A percentile compares a stretch with the other conserved stretches of the same genome.
phyloP scores from a whole-genome alignment of 2,888 invertebrate species.

The Tenthredo notha region DNA sequence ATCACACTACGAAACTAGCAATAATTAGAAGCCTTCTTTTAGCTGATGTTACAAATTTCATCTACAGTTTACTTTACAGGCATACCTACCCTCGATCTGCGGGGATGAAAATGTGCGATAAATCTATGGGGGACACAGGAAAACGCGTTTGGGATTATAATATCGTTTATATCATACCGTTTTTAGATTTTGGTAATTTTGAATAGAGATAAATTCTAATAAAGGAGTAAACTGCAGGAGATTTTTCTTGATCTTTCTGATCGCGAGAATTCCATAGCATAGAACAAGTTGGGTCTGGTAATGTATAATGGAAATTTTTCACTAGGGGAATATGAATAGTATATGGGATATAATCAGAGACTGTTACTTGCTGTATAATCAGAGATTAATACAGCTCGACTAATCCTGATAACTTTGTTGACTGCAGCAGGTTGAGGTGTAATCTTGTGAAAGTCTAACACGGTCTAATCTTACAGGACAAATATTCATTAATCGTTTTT shows the following conservation, averaged over 20 bases:
- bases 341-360: not conserved
- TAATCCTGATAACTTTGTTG: slow-evolving; percentile 19
- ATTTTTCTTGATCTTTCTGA: not conserved
- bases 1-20: not conserved
- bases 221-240: not conserved
- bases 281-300: not conserved
- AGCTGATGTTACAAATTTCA: slow-evolving; percentile 44
- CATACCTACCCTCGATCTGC: not conserved
- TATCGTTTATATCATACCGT: not conserved
- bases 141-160: not conserved
- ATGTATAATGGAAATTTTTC: not conserved
- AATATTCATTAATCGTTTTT: slow-evolving; percentile 16
- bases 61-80: not conserved
- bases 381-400: not conserved
- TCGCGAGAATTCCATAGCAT: not conserved
- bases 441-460: not conserved
- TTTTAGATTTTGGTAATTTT: not conserved
- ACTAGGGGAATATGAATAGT: not conserved
- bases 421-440: not conserved
- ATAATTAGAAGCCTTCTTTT: not conserved
- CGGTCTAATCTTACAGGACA: not conserved
- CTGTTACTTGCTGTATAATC: not conserved
- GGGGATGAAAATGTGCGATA: not conserved
- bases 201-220: not conserved
- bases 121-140: not conserved